These are phyloP conservation scores for Agrotis clavis DNA, from an alignment of 2,888 invertebrate genomes.

Conservation along the genomic window DNA sequence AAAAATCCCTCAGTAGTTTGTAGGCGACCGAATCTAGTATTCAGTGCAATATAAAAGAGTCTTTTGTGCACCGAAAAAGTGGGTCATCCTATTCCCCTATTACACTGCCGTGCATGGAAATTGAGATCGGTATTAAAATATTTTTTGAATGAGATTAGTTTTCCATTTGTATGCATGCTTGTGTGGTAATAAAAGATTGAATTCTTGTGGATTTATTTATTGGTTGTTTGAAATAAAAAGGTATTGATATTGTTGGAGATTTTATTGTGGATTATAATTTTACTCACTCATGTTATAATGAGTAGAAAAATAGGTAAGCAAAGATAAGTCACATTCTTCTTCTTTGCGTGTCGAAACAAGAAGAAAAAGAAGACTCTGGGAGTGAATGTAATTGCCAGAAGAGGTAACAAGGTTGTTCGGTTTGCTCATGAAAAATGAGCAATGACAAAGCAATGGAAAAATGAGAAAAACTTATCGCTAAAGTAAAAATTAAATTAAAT, in stretches of 20 bases:
- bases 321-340: too few relatives aligned
- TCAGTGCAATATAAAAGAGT: conserved; percentile 80
- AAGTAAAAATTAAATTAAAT: too few relatives aligned
- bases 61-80: conserved; percentile 83
- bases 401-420: too few relatives aligned
- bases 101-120: conserved; percentile 73
- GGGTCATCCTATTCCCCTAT: conserved; percentile 78
- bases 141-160: conserved; percentile 49
- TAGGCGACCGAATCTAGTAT: conserved; percentile 79
- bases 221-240: neutral
- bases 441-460: too few relatives aligned
- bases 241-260: neutral
- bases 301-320: too few relatives aligned
- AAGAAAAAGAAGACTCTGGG: too few relatives aligned
- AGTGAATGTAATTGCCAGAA: too few relatives aligned
- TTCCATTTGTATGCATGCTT: conserved; percentile 16
- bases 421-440: too few relatives aligned
- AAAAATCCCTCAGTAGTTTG: conserved; percentile 66
- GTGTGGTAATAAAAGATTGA: conserved; percentile 22
- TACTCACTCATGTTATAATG: too few relatives aligned
- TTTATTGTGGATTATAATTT: too few relatives aligned
- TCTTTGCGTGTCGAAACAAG: too few relatives aligned
- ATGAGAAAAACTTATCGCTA: too few relatives aligned
- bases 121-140: conserved; percentile 41
- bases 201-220: neutral